A percentile compares a stretch with the other conserved stretches of the same genome.
Conservation (phyloP, 1,140 invertebrate species). For the Trichonephila clavata region DNA sequence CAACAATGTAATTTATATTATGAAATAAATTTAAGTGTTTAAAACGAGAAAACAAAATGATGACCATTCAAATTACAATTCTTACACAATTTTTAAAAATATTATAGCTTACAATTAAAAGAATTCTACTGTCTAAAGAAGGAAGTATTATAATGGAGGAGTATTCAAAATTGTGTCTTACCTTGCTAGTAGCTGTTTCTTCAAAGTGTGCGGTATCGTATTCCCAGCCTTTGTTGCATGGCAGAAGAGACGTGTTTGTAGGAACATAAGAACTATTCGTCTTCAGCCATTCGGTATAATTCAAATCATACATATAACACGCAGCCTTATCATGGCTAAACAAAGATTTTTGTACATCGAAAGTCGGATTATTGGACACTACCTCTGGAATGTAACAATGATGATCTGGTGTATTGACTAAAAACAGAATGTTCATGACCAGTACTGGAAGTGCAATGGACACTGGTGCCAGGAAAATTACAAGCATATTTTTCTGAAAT, state of each 20-base stretch:
- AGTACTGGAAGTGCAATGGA: neutral
- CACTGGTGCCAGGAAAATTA: constrained; percentile 67
- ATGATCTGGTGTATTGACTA: constrained; percentile 83
- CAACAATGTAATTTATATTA: no score
- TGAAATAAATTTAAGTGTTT: no score
- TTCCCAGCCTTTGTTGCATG: constrained; percentile 39
- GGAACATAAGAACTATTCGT: neutral
- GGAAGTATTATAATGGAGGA: no score
- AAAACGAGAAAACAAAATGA: no score
- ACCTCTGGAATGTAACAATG: constrained; percentile 83
- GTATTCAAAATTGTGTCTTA: neutral
- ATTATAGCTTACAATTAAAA: no score
- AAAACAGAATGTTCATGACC: constrained; percentile 81
- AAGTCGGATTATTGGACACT: constrained; percentile 79
- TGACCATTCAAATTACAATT: no score
- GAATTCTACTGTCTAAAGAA: no score
- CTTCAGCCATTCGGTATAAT: constrained; percentile 72
- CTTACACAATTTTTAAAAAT: no score
- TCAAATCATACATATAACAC: constrained; percentile 78
- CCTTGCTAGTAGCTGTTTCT: constrained; percentile 37
- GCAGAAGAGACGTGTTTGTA: neutral
- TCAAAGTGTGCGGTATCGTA: constrained; percentile 44
- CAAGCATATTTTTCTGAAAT: constrained; percentile 82
- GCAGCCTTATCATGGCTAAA: constrained; percentile 34
- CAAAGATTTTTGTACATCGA: constrained; percentile 78